Base-by-base conservation (phyloP, 2,888 invertebrate genomes). In the Drosophila villosipedis region DNA sequence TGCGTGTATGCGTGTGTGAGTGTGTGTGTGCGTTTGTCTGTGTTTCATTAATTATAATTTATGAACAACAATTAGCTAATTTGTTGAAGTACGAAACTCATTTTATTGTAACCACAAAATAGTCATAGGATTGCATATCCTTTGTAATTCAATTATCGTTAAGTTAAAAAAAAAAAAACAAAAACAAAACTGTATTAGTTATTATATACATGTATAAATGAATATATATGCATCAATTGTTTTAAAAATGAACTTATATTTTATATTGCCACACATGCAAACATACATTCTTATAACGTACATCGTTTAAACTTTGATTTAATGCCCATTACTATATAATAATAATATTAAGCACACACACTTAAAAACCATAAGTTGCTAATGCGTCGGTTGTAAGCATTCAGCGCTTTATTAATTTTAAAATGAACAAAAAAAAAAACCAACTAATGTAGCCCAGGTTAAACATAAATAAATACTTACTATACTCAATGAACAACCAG, bases 361-460 rank as follows among this genome's bases (percentile, higher is more conserved):
- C 14, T 30, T 37, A 28, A n/a, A 65, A 60, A 22, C 50, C 19
- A 54, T 41, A 54, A 61, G 28, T 68, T 37, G 53, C 50, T 76
- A 67, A 67, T 57, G 72, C 76, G 30, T 80, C 81, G 84, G 81
- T 89, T 83, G 89, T 83, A 84, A 86, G 54, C 79, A 84, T 86
- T 86, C 63, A 74, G 67, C 64, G 65, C 62, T 83, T 73, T 76
- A 74, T 61, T 78, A 68, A 68, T 58, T 61, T 58, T 62, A 76
- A 76, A 64, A 28, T 47, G 47, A 47, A 25, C 43, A 59, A 41
- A 61, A 10, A 41, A 61, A 10, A 10, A 30, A 30, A 30, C 1
- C 62, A 54, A 73, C 59, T 69, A 60, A 53, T 73, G 69, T 76
- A 65, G 74, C 50, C 73, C 55, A 60, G 68, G 49, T 60, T 53